Conservation (phyloP, 2,797 vertebrate genomes). For the Odontamblyopus rebecca region DNA sequence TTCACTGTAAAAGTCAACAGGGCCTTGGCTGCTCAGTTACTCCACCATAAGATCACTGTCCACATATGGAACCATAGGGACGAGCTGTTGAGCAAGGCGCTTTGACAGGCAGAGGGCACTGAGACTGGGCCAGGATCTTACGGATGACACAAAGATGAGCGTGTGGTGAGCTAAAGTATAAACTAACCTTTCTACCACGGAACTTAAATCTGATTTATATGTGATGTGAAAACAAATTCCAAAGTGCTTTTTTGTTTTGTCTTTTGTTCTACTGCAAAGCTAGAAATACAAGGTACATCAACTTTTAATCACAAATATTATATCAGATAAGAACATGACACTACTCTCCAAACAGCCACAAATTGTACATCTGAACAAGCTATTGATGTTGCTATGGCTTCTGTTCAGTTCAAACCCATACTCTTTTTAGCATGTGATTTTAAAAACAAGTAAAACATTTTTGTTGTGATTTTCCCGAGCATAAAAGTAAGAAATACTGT, state of each 20-base stretch:
- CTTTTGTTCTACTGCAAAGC: neutral
- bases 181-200: neutral
- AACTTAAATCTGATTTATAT: slow-evolving; percentile 40
- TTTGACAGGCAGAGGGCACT: slow-evolving; percentile 56
- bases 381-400: slow-evolving; percentile 31
- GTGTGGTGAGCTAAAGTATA: too few species aligned
- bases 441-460: too few species aligned
- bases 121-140: slow-evolving; percentile 27
- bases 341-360: slow-evolving; percentile 13
- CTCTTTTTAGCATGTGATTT: slow-evolving; percentile 77
- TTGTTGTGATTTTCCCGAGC: neutral
- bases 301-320: neutral
- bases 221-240: slow-evolving; percentile 36
- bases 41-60: slow-evolving; percentile 63
- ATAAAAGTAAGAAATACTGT: neutral
- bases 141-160: slow-evolving; percentile 26
- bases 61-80: slow-evolving; percentile 50
- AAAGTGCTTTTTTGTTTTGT: neutral
- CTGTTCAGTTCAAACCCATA: slow-evolving; percentile 60
- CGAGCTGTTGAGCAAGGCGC: slow-evolving; percentile 68
- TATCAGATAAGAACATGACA: neutral
- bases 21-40: slow-evolving; percentile 76
- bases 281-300: neutral
- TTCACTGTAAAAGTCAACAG: slow-evolving; percentile 26
- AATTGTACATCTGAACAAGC: slow-evolving; percentile 2